Evolutionary conservation across 2,888 invertebrate genomes (phyloP).

Genomic region (Xanthia icteritia): DNA sequence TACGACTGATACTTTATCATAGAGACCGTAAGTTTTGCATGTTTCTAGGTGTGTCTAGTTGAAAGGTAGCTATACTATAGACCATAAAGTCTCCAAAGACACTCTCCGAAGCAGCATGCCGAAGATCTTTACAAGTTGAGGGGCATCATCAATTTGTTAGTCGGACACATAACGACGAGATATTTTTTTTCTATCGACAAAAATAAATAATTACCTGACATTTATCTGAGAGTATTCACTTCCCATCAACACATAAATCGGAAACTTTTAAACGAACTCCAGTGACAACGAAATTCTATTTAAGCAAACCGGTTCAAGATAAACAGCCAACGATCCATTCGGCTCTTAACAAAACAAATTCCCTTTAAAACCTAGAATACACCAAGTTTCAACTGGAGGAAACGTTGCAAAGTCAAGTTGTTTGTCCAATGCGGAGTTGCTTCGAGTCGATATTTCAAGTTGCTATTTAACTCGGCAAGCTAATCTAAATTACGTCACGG

Average conservation of each 20-base stretch:
- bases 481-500: constrained; percentile 79
- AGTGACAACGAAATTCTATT: constrained; percentile 39
- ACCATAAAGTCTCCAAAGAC: neutral
- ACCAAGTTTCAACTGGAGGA: constrained; percentile 46
- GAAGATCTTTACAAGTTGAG: neutral
- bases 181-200: neutral
- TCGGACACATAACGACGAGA: neutral
- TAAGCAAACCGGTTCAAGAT: constrained; percentile 28
- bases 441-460: constrained; percentile 64
- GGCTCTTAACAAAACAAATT: constrained; percentile 56
- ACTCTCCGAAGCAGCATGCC: neutral
- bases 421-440: constrained; percentile 63
- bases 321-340: constrained; percentile 54
- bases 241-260: constrained; percentile 9
- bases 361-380: constrained; percentile 47
- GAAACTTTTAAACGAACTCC: constrained; percentile 30
- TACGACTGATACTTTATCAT: neutral
- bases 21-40: neutral
- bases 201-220: neutral
- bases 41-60: neutral
- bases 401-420: constrained; percentile 54
- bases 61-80: neutral
- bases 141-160: no score
- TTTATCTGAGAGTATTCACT: neutral
- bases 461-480: constrained; percentile 68